A percentile compares a stretch with the other conserved stretches of the same genome.
Conservation (phyloP, 2,888 invertebrate genomes). For the Oscheius sp. region DNA sequence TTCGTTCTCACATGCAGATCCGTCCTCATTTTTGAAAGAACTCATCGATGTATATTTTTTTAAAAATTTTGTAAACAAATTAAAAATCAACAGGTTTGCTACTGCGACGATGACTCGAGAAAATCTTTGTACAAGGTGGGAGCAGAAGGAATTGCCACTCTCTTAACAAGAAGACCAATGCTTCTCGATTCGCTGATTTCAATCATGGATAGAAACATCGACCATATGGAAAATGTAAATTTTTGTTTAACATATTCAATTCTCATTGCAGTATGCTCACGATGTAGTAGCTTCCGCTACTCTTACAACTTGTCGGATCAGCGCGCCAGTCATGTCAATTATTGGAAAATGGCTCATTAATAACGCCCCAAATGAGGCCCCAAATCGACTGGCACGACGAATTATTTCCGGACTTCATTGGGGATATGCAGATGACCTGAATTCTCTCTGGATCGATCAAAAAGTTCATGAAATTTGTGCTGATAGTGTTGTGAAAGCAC, state of each 20-base stretch:
- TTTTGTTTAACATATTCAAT: not conserved
- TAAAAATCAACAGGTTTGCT: slow-evolving; percentile 56
- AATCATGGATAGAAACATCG: slow-evolving; percentile 64
- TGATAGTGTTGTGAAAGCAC: slow-evolving; percentile 65
- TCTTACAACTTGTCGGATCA: slow-evolving; percentile 55
- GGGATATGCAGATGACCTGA: slow-evolving; percentile 48
- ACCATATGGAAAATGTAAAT: slow-evolving; percentile 55
- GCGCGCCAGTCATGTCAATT: slow-evolving; percentile 47
- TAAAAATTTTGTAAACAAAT: not conserved
- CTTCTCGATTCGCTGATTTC: slow-evolving; percentile 50
- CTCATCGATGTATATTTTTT: slow-evolving; percentile 45
- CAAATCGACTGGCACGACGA: slow-evolving; percentile 60
- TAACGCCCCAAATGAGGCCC: slow-evolving; percentile 57
- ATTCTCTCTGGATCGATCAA: slow-evolving; percentile 58
- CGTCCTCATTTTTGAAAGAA: slow-evolving; percentile 46
- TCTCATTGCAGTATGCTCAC: slow-evolving; percentile 55
- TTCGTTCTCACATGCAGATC: slow-evolving; percentile 44
- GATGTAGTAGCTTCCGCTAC: slow-evolving; percentile 62
- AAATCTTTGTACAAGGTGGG: slow-evolving; percentile 64
- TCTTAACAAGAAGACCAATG: slow-evolving; percentile 55
- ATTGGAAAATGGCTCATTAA: slow-evolving; percentile 68
- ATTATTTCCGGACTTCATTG: slow-evolving; percentile 57
- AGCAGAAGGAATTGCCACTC: slow-evolving; percentile 61
- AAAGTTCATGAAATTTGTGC: slow-evolving; percentile 61
- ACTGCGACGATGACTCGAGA: slow-evolving; percentile 60